Base-by-base conservation (phyloP, 2,113 vertebrate species). In the Noctilio leporinus region DNA sequence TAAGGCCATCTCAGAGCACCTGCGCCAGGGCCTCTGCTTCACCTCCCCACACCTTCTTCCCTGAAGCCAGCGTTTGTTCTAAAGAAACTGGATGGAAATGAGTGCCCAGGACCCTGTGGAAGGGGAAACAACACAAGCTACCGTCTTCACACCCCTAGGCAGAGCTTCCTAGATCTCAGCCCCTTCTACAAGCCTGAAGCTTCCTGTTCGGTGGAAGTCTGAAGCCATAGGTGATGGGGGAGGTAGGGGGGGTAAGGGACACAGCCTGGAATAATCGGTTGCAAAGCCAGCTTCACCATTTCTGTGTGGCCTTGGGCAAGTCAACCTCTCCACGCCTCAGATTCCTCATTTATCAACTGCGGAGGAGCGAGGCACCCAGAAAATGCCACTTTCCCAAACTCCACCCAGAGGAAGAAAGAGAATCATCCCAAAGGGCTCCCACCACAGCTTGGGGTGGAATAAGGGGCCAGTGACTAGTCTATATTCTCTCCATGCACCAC, bases 401-500 rank as follows among this genome's bases (percentile, higher is more conserved):
- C 33, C 20, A 47, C 10, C 47, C 70, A 30, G 53, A 72, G 33
- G 28, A 57, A 75, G 86, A 53, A 17, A 49, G 33, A 0, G 0
- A 22, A 7, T 14, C 1, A 0, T 19, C 30, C 26, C 1, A 8
- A 40, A n/a, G 70, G 26, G 43, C 16, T 53, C 59, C 12, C 2
- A 0, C 38, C 51, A 30, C 6, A 6, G 22, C 20, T 45, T 3
- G 1, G 19, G 67, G 38, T 17, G 5, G 10, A 49, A 12, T 3
- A 2, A 6, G 7, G 1, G 62, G 22, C 11, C 5, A 0, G 0
- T 0, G 7, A 9, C 45, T 30, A 1, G 2, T 12, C 51, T 33
- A 1, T 35, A 22, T 16, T 35, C 55, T 3, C 10, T 0, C 3
- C 0, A 0, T 0, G 19, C 2, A 4, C 12, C 1, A 0, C 10